These are phyloP conservation scores for Globodera rostochiensis DNA, from an alignment of 1,140 invertebrate genomes.

Conservation along the genomic window DNA sequence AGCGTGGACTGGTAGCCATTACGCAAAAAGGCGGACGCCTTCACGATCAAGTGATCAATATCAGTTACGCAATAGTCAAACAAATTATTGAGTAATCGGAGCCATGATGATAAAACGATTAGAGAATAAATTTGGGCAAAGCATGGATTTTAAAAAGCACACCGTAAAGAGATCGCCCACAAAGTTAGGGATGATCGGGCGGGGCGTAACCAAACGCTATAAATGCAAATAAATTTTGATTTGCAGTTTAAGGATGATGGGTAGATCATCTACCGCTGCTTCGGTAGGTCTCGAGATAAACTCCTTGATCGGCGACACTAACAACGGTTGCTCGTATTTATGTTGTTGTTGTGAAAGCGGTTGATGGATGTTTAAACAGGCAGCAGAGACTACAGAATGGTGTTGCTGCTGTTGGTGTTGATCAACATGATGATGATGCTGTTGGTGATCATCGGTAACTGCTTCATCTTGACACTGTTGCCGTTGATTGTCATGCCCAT, in stretches of 20 bases:
- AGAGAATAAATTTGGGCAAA: neutral
- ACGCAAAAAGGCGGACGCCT: constrained; percentile 23
- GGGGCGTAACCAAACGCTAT: constrained; percentile 22
- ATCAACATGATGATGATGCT: neutral
- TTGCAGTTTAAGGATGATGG: neutral
- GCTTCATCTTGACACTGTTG: neutral
- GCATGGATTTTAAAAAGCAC: neutral
- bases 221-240: neutral
- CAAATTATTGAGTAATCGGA: constrained; percentile 18
- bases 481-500: neutral
- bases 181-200: constrained; percentile 26
- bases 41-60: neutral
- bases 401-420: neutral
- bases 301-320: constrained; percentile 37
- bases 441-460: neutral
- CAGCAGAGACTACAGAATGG: neutral
- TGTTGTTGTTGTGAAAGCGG: constrained; percentile 1
- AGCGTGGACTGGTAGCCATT: constrained; percentile 41
- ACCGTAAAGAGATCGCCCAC: constrained; percentile 18
- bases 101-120: neutral
- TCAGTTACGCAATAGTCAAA: neutral
- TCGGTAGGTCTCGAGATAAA: constrained; percentile 42
- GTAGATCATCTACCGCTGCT: constrained; percentile 24
- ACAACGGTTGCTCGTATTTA: constrained; percentile 22
- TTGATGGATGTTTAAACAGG: neutral